Evolutionary conservation across 1,140 invertebrate genomes (phyloP).

Genomic region (Carposina sasakii): DNA sequence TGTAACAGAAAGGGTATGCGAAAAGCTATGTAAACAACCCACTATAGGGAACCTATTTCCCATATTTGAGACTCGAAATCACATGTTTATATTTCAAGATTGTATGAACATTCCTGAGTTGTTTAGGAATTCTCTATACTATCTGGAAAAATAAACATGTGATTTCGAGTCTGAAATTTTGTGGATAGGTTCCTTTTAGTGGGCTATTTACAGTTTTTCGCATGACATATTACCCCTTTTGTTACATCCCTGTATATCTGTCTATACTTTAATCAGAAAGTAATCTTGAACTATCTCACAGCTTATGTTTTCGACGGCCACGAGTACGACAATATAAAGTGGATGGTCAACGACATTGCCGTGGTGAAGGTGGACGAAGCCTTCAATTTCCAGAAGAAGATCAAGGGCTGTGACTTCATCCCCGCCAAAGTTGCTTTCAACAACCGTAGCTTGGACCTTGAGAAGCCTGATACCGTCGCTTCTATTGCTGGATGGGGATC

Average conservation of each 20-base stretch:
- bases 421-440: conserved; percentile 44
- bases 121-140: neutral
- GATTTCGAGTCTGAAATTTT: neutral
- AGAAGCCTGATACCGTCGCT: neutral
- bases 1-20: no score
- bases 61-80: no score
- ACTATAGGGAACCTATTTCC: no score
- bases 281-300: conserved; percentile 18
- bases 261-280: neutral
- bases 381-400: conserved; percentile 44
- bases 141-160: neutral
- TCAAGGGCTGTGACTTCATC: conserved; percentile 49
- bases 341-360: conserved; percentile 58
- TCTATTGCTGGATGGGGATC: conserved; percentile 2
- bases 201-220: neutral
- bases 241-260: neutral
- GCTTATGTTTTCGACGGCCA: conserved; percentile 48
- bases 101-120: neutral
- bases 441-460: conserved; percentile 27
- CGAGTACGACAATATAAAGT: conserved; percentile 49
- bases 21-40: no score
- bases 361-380: conserved; percentile 49
- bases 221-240: neutral
- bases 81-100: no score
- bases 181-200: neutral